Evolutionary conservation across 2,888 invertebrate species (phyloP).

Genomic region (Pyralis farinalis): DNA sequence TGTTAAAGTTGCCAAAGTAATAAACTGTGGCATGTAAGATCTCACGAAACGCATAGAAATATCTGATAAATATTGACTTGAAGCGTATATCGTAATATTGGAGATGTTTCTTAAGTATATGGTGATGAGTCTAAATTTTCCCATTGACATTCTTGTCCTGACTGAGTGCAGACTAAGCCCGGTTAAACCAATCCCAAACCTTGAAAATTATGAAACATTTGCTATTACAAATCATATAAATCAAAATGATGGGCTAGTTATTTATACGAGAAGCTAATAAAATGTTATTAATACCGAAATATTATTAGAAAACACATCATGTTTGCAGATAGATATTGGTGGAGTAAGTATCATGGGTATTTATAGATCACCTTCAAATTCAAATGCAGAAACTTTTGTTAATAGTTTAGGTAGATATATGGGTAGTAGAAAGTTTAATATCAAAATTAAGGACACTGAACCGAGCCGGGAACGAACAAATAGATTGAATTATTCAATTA

Average conservation of each 20-base stretch:
- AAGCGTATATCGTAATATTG: too few species aligned
- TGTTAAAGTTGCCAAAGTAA: too few species aligned
- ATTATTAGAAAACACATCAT: background rate
- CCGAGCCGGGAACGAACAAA: too few species aligned
- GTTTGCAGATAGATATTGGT: background rate
- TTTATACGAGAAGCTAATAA: background rate
- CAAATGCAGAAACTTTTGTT: background rate
- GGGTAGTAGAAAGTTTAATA: too few species aligned
- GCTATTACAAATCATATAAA: background rate
- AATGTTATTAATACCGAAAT: background rate
- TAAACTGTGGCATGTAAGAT: too few species aligned
- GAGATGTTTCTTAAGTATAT: too few species aligned
- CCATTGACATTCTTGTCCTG: background rate
- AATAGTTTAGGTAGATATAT: background rate
- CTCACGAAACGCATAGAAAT: too few species aligned
- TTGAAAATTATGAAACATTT: background rate
- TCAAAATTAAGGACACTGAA: too few species aligned
- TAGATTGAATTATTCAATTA: too few species aligned
- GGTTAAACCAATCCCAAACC: background rate
- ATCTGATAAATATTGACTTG: too few species aligned
- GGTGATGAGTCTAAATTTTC: too few species aligned
- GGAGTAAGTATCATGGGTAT: background rate
- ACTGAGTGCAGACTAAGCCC: conserved; percentile 1
- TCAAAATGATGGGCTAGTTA: conserved; percentile 2
- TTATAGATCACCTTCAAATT: background rate